phyloP scores from a whole-genome alignment of 2,888 invertebrate species.

The Octodonta nipae region DNA sequence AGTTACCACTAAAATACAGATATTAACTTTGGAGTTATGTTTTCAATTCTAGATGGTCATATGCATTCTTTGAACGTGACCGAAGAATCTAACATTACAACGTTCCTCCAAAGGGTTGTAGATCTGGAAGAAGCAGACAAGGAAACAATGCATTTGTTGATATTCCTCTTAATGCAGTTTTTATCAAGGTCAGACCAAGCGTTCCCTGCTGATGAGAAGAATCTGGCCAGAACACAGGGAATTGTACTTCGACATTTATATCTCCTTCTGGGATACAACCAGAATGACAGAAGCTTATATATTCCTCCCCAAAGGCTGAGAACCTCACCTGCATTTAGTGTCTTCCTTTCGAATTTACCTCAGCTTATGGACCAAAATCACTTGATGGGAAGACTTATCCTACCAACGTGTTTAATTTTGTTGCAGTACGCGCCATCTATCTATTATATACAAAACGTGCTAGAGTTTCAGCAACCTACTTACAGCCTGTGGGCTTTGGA shows the following conservation, averaged over 20 bases:
- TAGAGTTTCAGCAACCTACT: slow-evolving; percentile 50
- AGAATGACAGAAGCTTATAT: slow-evolving; percentile 78
- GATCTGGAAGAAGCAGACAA: slow-evolving; percentile 90
- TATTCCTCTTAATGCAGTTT: slow-evolving; percentile 94
- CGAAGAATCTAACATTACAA: slow-evolving; percentile 67
- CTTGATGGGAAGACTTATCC: slow-evolving; percentile 76
- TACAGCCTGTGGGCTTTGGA: slow-evolving; percentile 84
- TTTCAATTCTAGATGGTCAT: slow-evolving; percentile 51
- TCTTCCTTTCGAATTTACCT: slow-evolving; percentile 84
- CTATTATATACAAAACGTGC: slow-evolving; percentile 40
- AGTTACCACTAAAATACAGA: no score
- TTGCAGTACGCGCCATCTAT: slow-evolving; percentile 76
- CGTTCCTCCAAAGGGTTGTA: slow-evolving; percentile 72
- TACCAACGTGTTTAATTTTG: slow-evolving; percentile 70
- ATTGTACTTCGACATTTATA: slow-evolving; percentile 85
- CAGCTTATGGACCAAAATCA: slow-evolving; percentile 93
- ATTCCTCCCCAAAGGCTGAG: slow-evolving; percentile 79
- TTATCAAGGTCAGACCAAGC: slow-evolving; percentile 71
- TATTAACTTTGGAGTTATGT: no score
- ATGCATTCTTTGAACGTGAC: slow-evolving; percentile 71
- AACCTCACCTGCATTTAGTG: slow-evolving; percentile 87
- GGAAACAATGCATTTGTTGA: slow-evolving; percentile 86
- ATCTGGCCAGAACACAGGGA: slow-evolving; percentile 63
- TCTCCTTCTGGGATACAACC: slow-evolving; percentile 83
- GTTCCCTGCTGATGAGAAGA: slow-evolving; percentile 76